Evolutionary conservation across 1,140 invertebrate genomes (phyloP).

Genomic region (Frieseomelitta varia): DNA sequence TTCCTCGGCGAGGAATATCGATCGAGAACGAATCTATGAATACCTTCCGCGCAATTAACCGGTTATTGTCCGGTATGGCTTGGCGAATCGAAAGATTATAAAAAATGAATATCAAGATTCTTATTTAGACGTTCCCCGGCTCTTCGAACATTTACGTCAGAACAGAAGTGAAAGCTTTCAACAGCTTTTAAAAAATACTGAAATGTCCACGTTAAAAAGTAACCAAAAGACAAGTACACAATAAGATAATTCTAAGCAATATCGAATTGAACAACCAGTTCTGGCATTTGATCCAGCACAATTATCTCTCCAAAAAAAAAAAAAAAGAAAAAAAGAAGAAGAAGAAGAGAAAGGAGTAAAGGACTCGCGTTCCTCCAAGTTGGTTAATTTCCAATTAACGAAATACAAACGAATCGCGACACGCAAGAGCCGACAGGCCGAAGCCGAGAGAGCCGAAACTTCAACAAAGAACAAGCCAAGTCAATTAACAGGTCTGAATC

Average conservation of each 20-base stretch:
- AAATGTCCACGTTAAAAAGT: no score
- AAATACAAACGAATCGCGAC: no score
- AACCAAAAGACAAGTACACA: no score
- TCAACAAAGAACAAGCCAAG: not conserved
- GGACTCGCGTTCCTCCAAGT: not conserved
- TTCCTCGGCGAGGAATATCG: not conserved
- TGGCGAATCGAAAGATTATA: not conserved
- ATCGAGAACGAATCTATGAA: constrained; percentile 12
- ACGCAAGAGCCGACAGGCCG: not conserved
- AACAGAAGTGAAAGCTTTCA: no score
- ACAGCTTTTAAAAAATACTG: not conserved
- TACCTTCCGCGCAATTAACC: not conserved
- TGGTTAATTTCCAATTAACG: not conserved
- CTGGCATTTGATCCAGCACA: no score
- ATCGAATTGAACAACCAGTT: no score
- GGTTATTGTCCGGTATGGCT: not conserved
- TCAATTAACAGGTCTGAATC: constrained; percentile 21
- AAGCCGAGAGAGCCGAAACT: not conserved
- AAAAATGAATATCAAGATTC: not conserved
- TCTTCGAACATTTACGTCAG: no score
- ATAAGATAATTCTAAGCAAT: no score
- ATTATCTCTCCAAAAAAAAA: no score
- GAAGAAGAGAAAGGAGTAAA: fast-evolving
- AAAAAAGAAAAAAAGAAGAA: no score
- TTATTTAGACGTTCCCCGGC: not conserved